Percentiles rank a stretch among this genome's conserved stretches.
Evolutionary conservation across 1,140 invertebrate species (phyloP).

Genomic region (Zaprionus nigranus): DNA sequence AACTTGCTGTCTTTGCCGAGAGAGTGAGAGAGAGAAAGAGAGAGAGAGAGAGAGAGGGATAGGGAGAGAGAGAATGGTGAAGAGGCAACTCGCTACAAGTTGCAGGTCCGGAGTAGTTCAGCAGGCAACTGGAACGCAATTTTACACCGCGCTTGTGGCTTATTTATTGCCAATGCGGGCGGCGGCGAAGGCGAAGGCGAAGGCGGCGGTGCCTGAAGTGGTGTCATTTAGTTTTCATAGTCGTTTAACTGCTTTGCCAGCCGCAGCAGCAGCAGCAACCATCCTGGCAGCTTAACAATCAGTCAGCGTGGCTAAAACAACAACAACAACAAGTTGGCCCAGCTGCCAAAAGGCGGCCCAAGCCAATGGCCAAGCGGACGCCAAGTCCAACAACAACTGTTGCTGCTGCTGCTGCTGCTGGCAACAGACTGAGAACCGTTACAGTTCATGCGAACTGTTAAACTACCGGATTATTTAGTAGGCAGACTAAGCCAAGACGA

Average conservation of each 20-base stretch:
- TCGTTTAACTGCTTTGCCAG: constrained; percentile 50
- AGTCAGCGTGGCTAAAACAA: constrained; percentile 35
- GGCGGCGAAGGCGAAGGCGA: too few relatives aligned
- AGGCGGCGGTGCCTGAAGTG: constrained; percentile 8
- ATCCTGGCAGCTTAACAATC: constrained; percentile 40
- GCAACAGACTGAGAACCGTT: constrained; percentile 56
- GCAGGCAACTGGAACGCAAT: constrained; percentile 59
- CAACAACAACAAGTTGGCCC: constrained; percentile 47
- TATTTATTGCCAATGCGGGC: constrained; percentile 40
- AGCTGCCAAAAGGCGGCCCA: constrained; percentile 62
- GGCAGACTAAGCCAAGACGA: not conserved
- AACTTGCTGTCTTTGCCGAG: not conserved
- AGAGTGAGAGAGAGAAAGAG: not conserved
- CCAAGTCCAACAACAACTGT: constrained; percentile 35
- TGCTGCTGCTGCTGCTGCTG: constrained; percentile 17
- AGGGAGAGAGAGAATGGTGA: not conserved
- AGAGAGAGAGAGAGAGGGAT: not conserved
- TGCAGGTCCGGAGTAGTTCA: constrained; percentile 48
- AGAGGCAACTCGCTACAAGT: constrained; percentile 21
- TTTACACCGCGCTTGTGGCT: constrained; percentile 44
- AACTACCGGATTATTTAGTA: constrained; percentile 34
- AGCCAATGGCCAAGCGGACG: constrained; percentile 20
- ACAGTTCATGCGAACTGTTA: constrained; percentile 53
- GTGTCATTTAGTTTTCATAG: constrained; percentile 53
- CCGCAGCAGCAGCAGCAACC: constrained; percentile 7